Base-by-base conservation (phyloP, 2,113 vertebrate species). In the Raja brachyura region DNA sequence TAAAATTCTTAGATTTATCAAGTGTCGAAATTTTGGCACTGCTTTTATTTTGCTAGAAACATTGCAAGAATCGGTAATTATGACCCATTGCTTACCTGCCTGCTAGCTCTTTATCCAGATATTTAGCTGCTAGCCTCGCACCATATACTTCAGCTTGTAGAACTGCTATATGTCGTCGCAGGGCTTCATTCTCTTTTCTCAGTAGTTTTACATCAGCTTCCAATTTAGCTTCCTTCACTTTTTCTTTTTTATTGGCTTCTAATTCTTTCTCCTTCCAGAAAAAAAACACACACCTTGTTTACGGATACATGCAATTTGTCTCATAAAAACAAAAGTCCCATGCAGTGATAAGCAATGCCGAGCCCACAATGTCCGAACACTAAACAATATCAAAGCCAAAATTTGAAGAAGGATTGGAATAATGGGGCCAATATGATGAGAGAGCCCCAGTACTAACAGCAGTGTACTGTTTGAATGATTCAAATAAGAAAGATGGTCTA, bases 121-220 rank as follows among this genome's bases (percentile, higher is more conserved):
- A 99, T 94, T 99, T 99, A 93, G 99, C 98, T 63, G 99, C 98
- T 94, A 99, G 94, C 94, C 99, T 96, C 61, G 99, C 99, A 8
- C 99, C 99, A n/a, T 99, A 99, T 81, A 99, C 98, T 94, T 99
- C 99, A 0, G 98, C 99, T 96, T 99, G 99, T 93, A 99, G 97
- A 31, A 99, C 98, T 3, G 99, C 98, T 94, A 99, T 98, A 94
- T 99, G 98, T 95, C 98, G 97, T 75, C 99, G 98, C 63, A 99
- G 98, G 48, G 98, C 98, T 95, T 99, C 99, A 0, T 99, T 99
- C 93, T 99, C 99, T 93, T 98, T 99, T 94, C 97, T 98, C 85
- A 97, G 95, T 73, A 99, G 95, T 93, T 97, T 97, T 93, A 98
- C 97, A 93, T 99, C 99, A 13, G 97, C 97, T 94, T 99, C 98